Base-by-base conservation (phyloP, 2,797 vertebrate genomes). In the Sphaeramia orbicularis region DNA sequence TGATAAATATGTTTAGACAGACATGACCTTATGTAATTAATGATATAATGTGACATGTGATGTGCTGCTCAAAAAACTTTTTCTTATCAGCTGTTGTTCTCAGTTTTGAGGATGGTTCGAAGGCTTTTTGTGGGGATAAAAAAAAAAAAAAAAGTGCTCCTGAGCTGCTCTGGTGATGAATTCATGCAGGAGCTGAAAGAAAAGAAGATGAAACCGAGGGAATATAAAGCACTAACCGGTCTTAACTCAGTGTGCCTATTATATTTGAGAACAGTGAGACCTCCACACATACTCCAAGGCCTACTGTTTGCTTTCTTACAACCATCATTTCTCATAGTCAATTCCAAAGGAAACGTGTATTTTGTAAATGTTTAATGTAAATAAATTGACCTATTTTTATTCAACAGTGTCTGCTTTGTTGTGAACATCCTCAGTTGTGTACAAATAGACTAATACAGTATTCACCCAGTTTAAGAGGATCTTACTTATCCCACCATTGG, bases 321-420 rank as follows among this genome's bases (percentile, higher is more conserved):
- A 74, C 54, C 51, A 63, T 71, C 78, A 83, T 64, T 76, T 78
- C 65, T 78, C 51, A 78, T 4, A 56, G 45, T 76, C 77, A 38
- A 56, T 76, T 68, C 66, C 48, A 75, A 60, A 78, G 60, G 76
- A 74, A 73, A 84, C 27, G 70, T 78, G 73, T 65, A 78, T 88
- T 88, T 92, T 92, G 86, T 90, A 81, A 84, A 91, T 87, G 78
- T 86, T 84, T 82, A 70, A 68, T 90, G 85, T 83, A 59, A 93
- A 93, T 93, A 93, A 94, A 92, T 84, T 58, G 86, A 87, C 74
- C 66, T 88, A 91, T 93, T 93, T 93, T 91, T 91, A 86, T 80
- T 59, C 65, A 75, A 62, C 71, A 8, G 15, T 36, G 7, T 3
- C 2, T 27, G 54, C 19, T 13, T 21, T 27, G 19, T 42, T n/a